phyloP scores from a whole-genome alignment of 1,140 invertebrate species.

The Neotoxoptera formosana region DNA sequence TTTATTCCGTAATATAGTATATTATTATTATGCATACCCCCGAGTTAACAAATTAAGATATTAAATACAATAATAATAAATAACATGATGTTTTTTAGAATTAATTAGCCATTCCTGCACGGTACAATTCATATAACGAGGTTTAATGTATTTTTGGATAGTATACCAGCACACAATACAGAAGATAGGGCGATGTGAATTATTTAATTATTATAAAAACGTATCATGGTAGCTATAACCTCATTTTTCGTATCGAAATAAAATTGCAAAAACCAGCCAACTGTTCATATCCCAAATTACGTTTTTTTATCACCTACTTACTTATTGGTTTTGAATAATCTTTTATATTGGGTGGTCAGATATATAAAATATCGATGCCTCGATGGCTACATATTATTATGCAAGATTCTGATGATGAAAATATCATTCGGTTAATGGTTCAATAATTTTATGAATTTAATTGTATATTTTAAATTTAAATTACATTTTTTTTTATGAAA shows the following conservation, averaged over 20 bases:
- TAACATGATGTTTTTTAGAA: not conserved
- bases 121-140: not conserved
- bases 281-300: not conserved
- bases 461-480: not conserved
- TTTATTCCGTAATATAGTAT: not conserved
- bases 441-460: not conserved
- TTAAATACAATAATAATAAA: not conserved
- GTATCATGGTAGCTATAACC: not conserved
- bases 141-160: constrained; percentile 6
- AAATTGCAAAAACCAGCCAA: not conserved
- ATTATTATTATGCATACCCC: not conserved
- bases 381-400: no score
- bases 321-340: not conserved
- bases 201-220: constrained; percentile 40
- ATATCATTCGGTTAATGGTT: not conserved
- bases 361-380: not conserved
- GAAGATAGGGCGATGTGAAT: not conserved
- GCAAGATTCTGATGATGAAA: no score
- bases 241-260: not conserved
- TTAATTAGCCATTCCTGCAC: not conserved
- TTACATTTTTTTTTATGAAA: not conserved
- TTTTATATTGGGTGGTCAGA: not conserved
- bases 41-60: not conserved
- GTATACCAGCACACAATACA: not conserved
- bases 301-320: not conserved